Percentiles rank a stretch among this genome's conserved stretches.
Conservation (phyloP, 2,113 vertebrate genomes). For the Eudyptes chrysolophus region DNA sequence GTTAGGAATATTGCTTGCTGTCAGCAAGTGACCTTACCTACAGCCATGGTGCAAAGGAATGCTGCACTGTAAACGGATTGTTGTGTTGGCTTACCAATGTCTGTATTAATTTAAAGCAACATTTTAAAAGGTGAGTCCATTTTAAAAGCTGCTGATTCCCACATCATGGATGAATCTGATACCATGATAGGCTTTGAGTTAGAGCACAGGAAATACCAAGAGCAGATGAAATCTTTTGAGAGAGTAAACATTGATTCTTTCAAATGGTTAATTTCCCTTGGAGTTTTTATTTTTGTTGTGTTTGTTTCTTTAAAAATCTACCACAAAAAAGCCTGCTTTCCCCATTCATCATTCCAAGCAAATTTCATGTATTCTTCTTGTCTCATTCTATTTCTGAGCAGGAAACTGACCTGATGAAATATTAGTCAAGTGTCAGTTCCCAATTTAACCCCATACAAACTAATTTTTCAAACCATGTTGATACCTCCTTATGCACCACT, state of each 20-base stretch:
- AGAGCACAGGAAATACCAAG: not conserved
- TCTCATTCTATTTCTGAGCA: slow-evolving; percentile 3
- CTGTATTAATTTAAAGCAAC: not conserved
- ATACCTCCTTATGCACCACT: not conserved
- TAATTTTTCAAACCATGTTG: slow-evolving; percentile 8
- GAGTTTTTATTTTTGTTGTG: not conserved
- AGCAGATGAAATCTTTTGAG: not conserved
- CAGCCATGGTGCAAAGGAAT: not conserved
- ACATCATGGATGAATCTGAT: not conserved
- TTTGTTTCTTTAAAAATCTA: not conserved
- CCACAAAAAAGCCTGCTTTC: not conserved
- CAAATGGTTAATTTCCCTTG: not conserved
- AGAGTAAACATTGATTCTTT: not conserved
- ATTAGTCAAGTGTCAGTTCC: not conserved
- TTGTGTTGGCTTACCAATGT: not conserved
- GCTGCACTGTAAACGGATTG: not conserved
- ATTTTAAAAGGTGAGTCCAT: not conserved
- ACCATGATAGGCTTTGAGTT: not conserved
- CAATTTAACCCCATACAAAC: slow-evolving; percentile 27
- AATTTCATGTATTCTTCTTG: not conserved
- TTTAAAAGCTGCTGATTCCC: not conserved
- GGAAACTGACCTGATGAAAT: not conserved
- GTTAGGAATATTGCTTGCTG: not conserved
- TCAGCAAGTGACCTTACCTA: not conserved
- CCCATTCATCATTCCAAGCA: not conserved